Evolutionary conservation across 2,797 vertebrate genomes (phyloP).

Genomic region (Calcarius lapponicus): DNA sequence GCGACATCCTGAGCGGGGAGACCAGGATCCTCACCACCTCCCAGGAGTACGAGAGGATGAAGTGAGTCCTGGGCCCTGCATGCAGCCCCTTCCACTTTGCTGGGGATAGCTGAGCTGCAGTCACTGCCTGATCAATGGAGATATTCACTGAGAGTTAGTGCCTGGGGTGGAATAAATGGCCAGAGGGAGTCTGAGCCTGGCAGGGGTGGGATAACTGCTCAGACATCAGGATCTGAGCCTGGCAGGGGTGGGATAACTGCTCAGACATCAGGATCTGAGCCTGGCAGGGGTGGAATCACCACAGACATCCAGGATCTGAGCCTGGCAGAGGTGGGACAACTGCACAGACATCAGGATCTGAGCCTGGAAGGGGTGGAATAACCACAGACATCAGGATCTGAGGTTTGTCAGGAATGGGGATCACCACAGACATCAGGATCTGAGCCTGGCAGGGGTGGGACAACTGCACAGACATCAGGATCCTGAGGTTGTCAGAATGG

Average conservation of each 20-base stretch:
- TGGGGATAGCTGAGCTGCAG: neutral
- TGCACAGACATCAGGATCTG: neutral
- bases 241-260: neutral
- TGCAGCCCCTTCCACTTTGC: neutral
- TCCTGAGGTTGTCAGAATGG: no score
- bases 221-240: neutral
- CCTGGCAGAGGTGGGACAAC: neutral
- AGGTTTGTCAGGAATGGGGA: no score
- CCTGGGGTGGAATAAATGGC: neutral
- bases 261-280: neutral
- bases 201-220: neutral
- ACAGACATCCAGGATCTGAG: neutral
- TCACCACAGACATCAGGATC: no score
- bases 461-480: no score
- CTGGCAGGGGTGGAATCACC: accelerated
- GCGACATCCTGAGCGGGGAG: constrained; percentile 94
- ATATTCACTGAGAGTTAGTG: neutral
- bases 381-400: neutral
- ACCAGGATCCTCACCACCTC: constrained; percentile 95
- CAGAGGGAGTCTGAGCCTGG: neutral
- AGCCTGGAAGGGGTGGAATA: neutral
- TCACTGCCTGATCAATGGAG: neutral
- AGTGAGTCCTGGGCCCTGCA: constrained; percentile 75
- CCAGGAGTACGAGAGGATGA: constrained; percentile 97
- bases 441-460: no score